Evolutionary conservation across 2,113 vertebrate species (phyloP).

Genomic region (Vulpes ferrilata): DNA sequence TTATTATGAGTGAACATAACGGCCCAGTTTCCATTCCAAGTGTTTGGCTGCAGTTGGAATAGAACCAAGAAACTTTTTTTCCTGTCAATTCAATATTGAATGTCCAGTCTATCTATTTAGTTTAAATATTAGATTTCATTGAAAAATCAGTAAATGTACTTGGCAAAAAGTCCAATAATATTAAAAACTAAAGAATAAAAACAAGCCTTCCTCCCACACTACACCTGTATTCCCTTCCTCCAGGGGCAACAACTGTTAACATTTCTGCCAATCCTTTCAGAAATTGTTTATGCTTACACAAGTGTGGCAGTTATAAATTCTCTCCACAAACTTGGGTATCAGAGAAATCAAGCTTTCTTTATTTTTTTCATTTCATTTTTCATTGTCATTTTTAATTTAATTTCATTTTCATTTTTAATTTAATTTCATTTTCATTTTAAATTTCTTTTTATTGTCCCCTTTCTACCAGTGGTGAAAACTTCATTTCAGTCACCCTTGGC

Average conservation of each 20-base stretch:
- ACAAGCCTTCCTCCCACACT: not conserved
- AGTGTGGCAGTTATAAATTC: not conserved
- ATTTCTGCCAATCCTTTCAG: not conserved
- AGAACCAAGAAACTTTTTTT: not conserved
- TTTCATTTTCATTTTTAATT: not conserved
- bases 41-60: not conserved
- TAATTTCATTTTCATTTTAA: not conserved
- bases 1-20: not conserved
- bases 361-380: constrained; percentile 27
- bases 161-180: not conserved
- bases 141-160: constrained; percentile 10
- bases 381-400: not conserved
- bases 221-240: not conserved
- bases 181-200: constrained; percentile 17
- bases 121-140: constrained; percentile 47
- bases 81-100: not conserved
- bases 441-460: not conserved
- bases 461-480: not conserved
- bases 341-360: constrained; percentile 31
- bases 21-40: not conserved
- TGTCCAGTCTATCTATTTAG: not conserved
- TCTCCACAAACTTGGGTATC: not conserved
- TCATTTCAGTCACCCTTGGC: constrained; percentile 4
- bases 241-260: not conserved
- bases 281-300: not conserved